phyloP scores from a whole-genome alignment of 2,113 vertebrate species.

The Pardalotus punctatus region DNA sequence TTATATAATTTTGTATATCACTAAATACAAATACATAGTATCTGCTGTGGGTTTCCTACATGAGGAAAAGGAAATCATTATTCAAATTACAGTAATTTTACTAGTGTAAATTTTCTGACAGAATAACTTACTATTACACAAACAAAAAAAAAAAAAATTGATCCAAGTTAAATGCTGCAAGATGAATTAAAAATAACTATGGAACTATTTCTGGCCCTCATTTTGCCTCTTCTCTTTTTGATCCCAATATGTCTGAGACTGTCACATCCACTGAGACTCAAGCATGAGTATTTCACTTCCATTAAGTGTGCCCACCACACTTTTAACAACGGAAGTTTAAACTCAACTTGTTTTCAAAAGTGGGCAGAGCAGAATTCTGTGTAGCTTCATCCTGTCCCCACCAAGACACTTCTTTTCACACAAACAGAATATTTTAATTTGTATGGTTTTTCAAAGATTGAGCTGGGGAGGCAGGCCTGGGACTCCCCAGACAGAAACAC shows the following conservation, averaged over 20 bases:
- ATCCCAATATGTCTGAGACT: background rate
- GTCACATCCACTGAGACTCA: background rate
- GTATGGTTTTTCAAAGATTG: background rate
- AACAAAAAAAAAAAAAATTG: background rate
- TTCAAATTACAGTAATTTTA: background rate
- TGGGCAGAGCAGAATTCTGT: background rate
- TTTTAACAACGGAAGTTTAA: background rate
- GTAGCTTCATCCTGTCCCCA: background rate
- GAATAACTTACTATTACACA: background rate
- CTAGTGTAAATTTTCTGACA: background rate
- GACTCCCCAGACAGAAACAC: background rate
- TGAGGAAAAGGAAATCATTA: background rate
- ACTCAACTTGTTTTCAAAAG: background rate
- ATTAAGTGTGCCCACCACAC: background rate
- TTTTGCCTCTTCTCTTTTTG: background rate
- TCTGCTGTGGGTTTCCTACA: background rate
- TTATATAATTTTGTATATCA: background rate
- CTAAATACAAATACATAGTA: background rate
- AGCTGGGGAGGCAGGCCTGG: background rate
- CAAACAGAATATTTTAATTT: rapidly evolving
- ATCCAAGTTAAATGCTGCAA: background rate
- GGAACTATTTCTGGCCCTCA: background rate
- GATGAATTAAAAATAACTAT: background rate
- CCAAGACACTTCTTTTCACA: background rate
- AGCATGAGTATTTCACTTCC: background rate